Conservation (phyloP, 2,888 invertebrate species). For the Isoperla grammatica region DNA sequence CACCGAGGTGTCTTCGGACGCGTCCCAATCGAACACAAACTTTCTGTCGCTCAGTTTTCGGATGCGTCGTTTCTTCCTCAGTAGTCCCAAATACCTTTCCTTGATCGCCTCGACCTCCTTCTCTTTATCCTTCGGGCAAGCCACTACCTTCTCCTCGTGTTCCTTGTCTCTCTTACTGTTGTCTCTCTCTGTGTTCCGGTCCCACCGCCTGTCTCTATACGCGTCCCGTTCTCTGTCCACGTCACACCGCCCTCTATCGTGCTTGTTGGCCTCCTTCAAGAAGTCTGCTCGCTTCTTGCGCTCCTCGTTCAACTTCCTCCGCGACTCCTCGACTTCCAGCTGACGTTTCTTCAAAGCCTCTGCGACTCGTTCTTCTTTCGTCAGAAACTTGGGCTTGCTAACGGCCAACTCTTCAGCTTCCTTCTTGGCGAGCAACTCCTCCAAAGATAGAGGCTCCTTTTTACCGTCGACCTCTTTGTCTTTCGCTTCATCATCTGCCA, state of each 20-base stretch:
- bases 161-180: constrained; percentile 34
- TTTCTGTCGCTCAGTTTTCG: constrained; percentile 94
- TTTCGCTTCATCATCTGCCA: background rate
- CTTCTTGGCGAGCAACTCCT: constrained; percentile 91
- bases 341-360: constrained; percentile 85
- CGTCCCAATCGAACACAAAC: constrained; percentile 99
- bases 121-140: constrained; percentile 71
- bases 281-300: constrained; percentile 55
- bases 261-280: constrained; percentile 38
- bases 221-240: constrained; percentile 36
- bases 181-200: constrained; percentile 34
- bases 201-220: constrained; percentile 30
- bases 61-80: constrained; percentile 89
- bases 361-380: constrained; percentile 89
- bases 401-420: constrained; percentile 93
- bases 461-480: constrained; percentile 43
- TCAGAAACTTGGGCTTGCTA: constrained; percentile 94
- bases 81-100: constrained; percentile 87
- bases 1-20: constrained; percentile 94
- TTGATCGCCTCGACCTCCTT: constrained; percentile 93
- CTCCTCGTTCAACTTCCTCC: constrained; percentile 65
- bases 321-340: constrained; percentile 78
- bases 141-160: constrained; percentile 17
- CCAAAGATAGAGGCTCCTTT: constrained; percentile 88
- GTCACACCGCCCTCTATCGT: constrained; percentile 33